Evolutionary conservation across 2,797 vertebrate species (phyloP), one percentile per base, ranked within the genome.

Genomic region (Scyliorhinus canicula): DNA sequence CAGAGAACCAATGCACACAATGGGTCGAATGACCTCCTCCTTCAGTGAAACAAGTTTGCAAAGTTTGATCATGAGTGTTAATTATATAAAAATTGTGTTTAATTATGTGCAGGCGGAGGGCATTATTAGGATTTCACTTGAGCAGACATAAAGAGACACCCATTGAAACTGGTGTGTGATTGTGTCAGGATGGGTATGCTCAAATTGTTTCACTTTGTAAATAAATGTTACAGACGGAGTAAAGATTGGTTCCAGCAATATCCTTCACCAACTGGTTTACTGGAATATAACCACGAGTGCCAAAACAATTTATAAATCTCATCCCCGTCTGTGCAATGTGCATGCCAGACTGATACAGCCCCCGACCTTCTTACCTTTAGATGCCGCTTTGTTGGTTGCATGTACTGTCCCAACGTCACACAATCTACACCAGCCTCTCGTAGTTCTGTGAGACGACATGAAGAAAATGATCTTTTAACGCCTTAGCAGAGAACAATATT

Each of bases 371-470:
- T 95, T 97, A 99, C 99, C 98, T 99, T 99, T 0, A 99, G 97
- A 96, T 99, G 98, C 44, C 99, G 98, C 96, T 98, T 99, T 40
- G 99, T 99, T 95, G 99, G 99, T 95, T 99, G 99, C 99, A 99
- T 99, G 96, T 99, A 99, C 96, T 99, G 99, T 86, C 99, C 99
- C 65, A 99, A 96, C 0, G 99, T 99, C 95, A 99, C 96, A 97
- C 99, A 99, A 96, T 99, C 99, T 90, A 99, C 98, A 28, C 96
- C 97, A 1, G 98, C 98, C 95, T 98, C 98, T 95, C 98, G 97
- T 96, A 99, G 96, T 95, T 98, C 99, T 99, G 96, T 0, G 95
- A 95, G 95, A 79, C 95, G 52, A 71, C 95, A 57, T 82, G 95
- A 95, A 95, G 2, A 65, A 65, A 65, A 95, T 71, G 8, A 93